Percentiles rank a stretch among this genome's conserved stretches.
Conservation (phyloP, 92 coral and sea anemone genomes). For the Heliopora coerulea region DNA sequence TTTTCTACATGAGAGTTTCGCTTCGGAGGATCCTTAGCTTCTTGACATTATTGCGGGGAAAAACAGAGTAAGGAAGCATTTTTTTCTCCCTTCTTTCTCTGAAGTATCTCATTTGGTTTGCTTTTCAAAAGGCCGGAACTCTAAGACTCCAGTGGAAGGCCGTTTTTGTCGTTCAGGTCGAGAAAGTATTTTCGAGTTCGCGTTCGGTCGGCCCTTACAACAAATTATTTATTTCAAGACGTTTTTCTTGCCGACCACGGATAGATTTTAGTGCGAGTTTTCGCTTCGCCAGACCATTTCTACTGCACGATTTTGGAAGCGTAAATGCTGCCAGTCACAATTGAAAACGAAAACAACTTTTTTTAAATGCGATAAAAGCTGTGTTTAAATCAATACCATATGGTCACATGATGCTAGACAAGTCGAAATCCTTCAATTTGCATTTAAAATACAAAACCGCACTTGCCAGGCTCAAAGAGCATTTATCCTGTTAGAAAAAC, state of each 20-base stretch:
- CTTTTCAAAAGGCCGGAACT: constrained; percentile 21
- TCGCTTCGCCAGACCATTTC: no score
- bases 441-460: constrained; percentile 34
- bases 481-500: background rate
- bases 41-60: background rate
- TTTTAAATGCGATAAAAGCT: constrained; percentile 34
- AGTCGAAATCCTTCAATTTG: background rate
- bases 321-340: background rate
- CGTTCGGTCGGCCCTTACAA: background rate
- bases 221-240: background rate
- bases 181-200: constrained; percentile 27
- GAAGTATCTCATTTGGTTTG: background rate
- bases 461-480: constrained; percentile 14
- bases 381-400: constrained; percentile 39
- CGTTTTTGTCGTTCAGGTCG: constrained; percentile 3
- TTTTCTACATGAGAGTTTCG: background rate
- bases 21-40: background rate
- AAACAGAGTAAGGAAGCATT: background rate
- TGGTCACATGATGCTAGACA: constrained; percentile 40
- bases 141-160: background rate
- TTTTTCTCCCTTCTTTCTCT: background rate
- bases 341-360: constrained; percentile 12
- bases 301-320: no score
- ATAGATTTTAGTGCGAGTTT: no score
- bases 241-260: no score